These are phyloP conservation scores for Pelagia noctiluca DNA, from an alignment of 30 jellyfish, hydroid and myxozoan species.

Conservation along the genomic window DNA sequence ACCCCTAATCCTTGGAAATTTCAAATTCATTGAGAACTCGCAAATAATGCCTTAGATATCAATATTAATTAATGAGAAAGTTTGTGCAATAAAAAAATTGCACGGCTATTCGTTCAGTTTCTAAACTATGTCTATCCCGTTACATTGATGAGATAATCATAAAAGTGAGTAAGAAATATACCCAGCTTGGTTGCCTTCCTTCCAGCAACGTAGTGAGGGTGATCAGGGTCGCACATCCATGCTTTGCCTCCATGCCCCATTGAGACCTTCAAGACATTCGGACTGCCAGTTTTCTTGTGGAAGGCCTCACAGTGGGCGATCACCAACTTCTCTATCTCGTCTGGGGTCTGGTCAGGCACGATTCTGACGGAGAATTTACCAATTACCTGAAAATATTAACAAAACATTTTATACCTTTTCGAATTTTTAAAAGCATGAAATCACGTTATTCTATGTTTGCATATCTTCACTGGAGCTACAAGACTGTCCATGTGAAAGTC, in stretches of 20 bases:
- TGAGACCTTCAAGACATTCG: constrained; percentile 59
- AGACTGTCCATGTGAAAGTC: too few species aligned
- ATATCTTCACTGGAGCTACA: too few species aligned
- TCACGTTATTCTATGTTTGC: too few species aligned
- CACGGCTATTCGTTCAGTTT: too few species aligned
- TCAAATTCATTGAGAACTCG: too few species aligned
- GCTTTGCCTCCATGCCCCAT: constrained; percentile 95
- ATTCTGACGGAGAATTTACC: constrained; percentile 97
- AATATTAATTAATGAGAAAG: too few species aligned
- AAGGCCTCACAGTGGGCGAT: constrained; percentile 62
- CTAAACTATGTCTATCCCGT: too few species aligned
- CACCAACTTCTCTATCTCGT: constrained; percentile 76
- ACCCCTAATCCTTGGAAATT: too few species aligned
- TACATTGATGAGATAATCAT: too few species aligned
- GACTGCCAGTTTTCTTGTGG: constrained; percentile 76
- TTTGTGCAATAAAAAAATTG: too few species aligned
- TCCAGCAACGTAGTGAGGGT: constrained; percentile 91
- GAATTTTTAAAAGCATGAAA: too few species aligned
- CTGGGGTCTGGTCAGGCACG: constrained; percentile 94
- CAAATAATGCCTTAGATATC: too few species aligned
- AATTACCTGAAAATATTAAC: constrained; percentile 71
- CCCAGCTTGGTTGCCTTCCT: constrained; percentile 87
- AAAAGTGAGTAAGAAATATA: neutral
- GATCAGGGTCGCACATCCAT: constrained; percentile 91
- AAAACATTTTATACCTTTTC: neutral